These are phyloP conservation scores for Nasonia vitripennis DNA, from an alignment of 1,140 invertebrate species.

Conservation along the genomic window DNA sequence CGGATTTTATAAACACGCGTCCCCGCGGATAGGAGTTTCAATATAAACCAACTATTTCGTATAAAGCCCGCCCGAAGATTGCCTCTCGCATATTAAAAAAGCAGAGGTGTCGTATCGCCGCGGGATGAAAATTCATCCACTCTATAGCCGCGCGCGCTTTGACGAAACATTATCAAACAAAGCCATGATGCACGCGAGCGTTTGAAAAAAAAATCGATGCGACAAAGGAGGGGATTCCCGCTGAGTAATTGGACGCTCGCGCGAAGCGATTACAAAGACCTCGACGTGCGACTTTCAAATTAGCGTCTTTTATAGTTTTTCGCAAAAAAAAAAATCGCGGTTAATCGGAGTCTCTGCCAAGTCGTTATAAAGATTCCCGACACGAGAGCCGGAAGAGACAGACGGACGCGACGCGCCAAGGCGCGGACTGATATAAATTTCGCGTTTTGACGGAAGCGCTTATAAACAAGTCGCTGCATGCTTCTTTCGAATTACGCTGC, in stretches of 20 bases:
- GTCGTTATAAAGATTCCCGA: neutral
- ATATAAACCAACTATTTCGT: too few species aligned
- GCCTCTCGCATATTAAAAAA: neutral
- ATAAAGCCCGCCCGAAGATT: neutral
- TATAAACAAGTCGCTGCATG: neutral
- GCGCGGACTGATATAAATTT: neutral
- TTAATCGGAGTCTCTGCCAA: slow-evolving; percentile 24
- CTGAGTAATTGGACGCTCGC: slow-evolving; percentile 12
- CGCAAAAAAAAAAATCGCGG: neutral
- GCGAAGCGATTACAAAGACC: neutral
- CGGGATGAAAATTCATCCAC: neutral
- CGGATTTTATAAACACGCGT: too few species aligned
- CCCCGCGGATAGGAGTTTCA: too few species aligned
- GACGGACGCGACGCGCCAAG: too few species aligned
- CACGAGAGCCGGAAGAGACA: neutral
- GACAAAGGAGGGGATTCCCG: too few species aligned
- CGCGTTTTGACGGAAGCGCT: neutral
- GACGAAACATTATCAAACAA: neutral
- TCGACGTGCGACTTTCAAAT: neutral
- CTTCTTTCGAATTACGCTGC: neutral
- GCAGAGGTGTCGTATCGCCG: neutral
- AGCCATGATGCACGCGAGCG: neutral
- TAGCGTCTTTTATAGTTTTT: too few species aligned
- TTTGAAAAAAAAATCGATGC: neutral
- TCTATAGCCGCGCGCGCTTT: neutral